Evolutionary conservation across 1,140 invertebrate species (phyloP).

Genomic region (Drosophila navojoa): DNA sequence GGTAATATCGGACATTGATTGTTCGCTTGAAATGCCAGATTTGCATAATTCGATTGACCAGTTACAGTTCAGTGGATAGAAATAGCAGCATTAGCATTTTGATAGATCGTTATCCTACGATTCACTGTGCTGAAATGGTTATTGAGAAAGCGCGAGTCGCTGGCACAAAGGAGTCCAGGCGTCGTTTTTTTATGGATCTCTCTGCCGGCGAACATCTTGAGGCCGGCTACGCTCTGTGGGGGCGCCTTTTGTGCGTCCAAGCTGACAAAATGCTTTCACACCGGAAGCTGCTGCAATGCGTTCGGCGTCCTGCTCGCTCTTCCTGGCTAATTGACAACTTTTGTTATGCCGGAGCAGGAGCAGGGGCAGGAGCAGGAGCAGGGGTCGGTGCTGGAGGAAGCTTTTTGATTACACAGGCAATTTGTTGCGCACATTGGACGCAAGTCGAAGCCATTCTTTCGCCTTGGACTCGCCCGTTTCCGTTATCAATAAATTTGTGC

Average conservation of each 20-base stretch:
- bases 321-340: conserved; percentile 59
- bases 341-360: conserved; percentile 19
- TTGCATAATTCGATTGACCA: conserved; percentile 47
- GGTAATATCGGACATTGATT: no score
- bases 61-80: conserved; percentile 46
- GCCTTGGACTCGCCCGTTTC: conserved; percentile 37
- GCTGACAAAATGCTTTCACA: conserved; percentile 79
- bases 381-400: conserved; percentile 1
- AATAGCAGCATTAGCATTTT: conserved; percentile 34
- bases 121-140: no score
- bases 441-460: conserved; percentile 12
- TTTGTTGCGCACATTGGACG: conserved; percentile 71
- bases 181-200: conserved; percentile 6
- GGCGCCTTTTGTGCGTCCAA: conserved; percentile 57
- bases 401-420: conserved; percentile 75
- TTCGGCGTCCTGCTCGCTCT: conserved; percentile 48
- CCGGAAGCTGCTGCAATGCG: conserved; percentile 79
- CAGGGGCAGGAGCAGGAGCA: conserved; percentile 7
- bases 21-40: no score
- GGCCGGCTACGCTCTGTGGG: background rate
- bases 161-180: background rate
- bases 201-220: background rate
- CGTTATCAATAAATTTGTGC: conserved; percentile 77
- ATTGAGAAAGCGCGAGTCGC: background rate
- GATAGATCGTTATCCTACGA: background rate